Evolutionary conservation across 2,113 vertebrate species (phyloP).

Genomic region (Dasyornis broadbenti): DNA sequence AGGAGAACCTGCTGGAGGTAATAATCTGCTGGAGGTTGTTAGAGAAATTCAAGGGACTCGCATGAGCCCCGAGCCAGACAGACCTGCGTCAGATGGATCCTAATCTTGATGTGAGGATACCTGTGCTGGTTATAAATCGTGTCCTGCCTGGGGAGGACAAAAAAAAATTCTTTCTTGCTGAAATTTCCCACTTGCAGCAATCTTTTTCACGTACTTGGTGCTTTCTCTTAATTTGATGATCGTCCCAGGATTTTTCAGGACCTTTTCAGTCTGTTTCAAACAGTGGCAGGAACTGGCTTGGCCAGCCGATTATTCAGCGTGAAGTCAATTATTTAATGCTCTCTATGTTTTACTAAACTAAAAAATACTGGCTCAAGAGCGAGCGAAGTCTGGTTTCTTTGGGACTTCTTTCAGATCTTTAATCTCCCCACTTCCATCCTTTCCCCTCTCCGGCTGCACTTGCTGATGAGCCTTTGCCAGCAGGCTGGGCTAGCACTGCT

Average conservation of each 20-base stretch:
- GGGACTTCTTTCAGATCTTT: background rate
- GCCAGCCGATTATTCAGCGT: background rate
- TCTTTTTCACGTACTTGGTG: background rate
- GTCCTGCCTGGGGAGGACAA: background rate
- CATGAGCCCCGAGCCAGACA: background rate
- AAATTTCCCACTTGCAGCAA: background rate
- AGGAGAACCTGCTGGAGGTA: background rate
- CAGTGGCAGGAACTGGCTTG: background rate
- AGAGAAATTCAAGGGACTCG: background rate
- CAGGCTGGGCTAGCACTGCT: background rate
- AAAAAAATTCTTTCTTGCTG: background rate
- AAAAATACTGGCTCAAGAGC: background rate
- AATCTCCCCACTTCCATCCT: background rate
- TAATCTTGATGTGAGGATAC: background rate
- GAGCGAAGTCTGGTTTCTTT: background rate
- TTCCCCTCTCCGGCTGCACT: background rate
- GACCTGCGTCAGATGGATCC: background rate
- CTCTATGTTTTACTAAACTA: background rate
- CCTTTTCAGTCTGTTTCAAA: background rate
- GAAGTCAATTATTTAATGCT: background rate
- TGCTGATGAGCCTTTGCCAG: background rate
- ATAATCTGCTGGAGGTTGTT: background rate
- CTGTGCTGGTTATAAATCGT: background rate
- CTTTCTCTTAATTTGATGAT: background rate
- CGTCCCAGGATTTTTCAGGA: background rate